Evolutionary conservation across 2,888 invertebrate genomes (phyloP).

Genomic region (Harpagoxenus sublaevis): DNA sequence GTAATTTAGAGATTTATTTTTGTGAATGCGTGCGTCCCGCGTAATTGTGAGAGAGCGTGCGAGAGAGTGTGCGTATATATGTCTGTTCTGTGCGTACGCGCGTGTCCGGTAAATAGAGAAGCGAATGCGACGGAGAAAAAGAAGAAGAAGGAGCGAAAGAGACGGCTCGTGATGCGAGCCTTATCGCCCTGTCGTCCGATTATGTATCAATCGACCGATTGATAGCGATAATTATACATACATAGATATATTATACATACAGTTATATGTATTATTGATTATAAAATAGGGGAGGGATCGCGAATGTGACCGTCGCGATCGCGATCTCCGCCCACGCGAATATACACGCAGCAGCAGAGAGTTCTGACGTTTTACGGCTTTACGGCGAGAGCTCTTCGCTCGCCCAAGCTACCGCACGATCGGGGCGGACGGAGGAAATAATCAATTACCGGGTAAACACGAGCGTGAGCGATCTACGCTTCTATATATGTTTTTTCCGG

Average conservation of each 20-base stretch:
- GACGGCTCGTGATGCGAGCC: conserved; percentile 37
- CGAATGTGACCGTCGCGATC: conserved; percentile 21
- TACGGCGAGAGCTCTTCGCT: conserved; percentile 5
- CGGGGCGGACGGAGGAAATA: not conserved
- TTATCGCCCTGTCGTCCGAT: conserved; percentile 59
- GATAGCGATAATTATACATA: conserved; percentile 47
- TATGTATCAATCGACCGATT: conserved; percentile 52
- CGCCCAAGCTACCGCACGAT: conserved; percentile 20
- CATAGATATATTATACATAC: conserved; percentile 56
- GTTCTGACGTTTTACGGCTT: conserved; percentile 32
- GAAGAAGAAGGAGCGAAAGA: conserved; percentile 11
- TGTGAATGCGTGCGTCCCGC: conserved; percentile 74
- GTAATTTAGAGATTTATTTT: conserved; percentile 80
- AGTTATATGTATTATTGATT: conserved; percentile 50
- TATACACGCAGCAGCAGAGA: conserved; percentile 51
- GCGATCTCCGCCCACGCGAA: conserved; percentile 38
- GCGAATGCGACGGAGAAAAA: conserved; percentile 7
- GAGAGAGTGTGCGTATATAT: conserved; percentile 39
- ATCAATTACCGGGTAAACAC: conserved; percentile 38
- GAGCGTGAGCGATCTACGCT: conserved; percentile 35
- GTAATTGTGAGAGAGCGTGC: conserved; percentile 67
- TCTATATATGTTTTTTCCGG: conserved; percentile 44
- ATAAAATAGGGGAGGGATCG: conserved; percentile 31
- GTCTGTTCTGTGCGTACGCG: conserved; percentile 39
- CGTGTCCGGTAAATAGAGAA: conserved; percentile 14